phyloP scores from a whole-genome alignment of 2,888 invertebrate species.

The Cantharis flavilabris region DNA sequence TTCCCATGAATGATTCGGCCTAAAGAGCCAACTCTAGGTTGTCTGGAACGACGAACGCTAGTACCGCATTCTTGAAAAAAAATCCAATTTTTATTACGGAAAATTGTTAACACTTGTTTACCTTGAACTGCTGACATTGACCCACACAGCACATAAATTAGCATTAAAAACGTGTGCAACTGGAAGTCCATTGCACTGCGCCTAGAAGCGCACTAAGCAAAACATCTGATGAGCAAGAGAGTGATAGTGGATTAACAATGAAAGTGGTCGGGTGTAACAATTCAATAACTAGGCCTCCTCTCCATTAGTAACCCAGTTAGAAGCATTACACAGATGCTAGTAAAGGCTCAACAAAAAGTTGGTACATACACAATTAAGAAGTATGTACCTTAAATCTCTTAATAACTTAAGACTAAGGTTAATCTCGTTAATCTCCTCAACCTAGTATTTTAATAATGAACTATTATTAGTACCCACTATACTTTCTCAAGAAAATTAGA shows the following conservation, averaged over 20 bases:
- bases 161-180: slow-evolving; percentile 40
- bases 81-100: not conserved
- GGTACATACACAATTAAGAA: not conserved
- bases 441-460: not conserved
- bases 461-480: not conserved
- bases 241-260: slow-evolving; percentile 50
- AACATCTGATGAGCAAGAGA: slow-evolving; percentile 40
- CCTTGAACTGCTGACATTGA: slow-evolving; percentile 49
- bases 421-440: not conserved
- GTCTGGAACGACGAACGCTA: slow-evolving; percentile 64
- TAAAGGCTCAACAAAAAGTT: not conserved
- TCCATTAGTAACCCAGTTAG: slow-evolving; percentile 35
- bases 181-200: slow-evolving; percentile 45
- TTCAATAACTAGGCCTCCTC: slow-evolving; percentile 42
- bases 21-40: slow-evolving; percentile 59
- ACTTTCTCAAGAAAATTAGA: slow-evolving; percentile 24
- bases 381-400: not conserved
- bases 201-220: slow-evolving; percentile 30
- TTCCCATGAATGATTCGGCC: slow-evolving; percentile 78
- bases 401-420: not conserved
- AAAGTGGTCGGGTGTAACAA: slow-evolving; percentile 45
- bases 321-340: slow-evolving; percentile 18
- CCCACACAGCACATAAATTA: slow-evolving; percentile 44
- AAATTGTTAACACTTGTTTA: slow-evolving; percentile 33
- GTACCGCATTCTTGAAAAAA: slow-evolving; percentile 67